Conservation (phyloP, 2,797 vertebrate species). For the Megalops cyprinoides region DNA sequence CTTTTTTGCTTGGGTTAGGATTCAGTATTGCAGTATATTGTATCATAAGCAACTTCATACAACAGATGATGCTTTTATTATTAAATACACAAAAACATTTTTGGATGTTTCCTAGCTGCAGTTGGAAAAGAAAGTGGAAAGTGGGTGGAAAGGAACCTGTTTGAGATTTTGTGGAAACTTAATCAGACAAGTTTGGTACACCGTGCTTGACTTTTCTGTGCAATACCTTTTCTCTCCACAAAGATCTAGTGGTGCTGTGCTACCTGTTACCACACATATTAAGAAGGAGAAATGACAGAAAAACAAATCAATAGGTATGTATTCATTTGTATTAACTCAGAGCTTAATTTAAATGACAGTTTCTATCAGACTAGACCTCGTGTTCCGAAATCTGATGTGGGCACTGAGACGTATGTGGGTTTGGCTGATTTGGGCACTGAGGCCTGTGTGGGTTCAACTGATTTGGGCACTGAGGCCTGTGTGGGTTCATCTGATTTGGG, state of each 20-base stretch:
- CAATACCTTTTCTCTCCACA: background rate
- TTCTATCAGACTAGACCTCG: background rate
- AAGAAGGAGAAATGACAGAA: too few species aligned
- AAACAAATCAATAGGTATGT: too few species aligned
- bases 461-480: background rate
- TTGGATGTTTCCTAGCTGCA: too few species aligned
- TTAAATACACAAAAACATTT: background rate
- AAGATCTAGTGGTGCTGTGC: background rate
- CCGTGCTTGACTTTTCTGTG: background rate
- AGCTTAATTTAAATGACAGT: background rate
- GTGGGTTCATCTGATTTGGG: too few species aligned
- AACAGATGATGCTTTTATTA: background rate
- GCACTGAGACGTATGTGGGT: background rate
- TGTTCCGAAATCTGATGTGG: too few species aligned
- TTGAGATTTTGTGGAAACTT: background rate
- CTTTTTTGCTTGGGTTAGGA: too few species aligned
- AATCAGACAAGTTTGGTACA: background rate
- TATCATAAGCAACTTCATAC: background rate
- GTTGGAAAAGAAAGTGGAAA: too few species aligned
- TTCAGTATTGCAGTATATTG: background rate
- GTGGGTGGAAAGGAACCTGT: background rate
- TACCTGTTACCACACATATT: background rate
- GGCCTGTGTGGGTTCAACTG: too few species aligned
- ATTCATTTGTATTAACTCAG: background rate
- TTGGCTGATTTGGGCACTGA: background rate